A percentile compares a stretch with the other conserved stretches of the same genome.
Evolutionary conservation across 2,888 invertebrate genomes (phyloP).

Genomic region (Piscicola geometra): DNA sequence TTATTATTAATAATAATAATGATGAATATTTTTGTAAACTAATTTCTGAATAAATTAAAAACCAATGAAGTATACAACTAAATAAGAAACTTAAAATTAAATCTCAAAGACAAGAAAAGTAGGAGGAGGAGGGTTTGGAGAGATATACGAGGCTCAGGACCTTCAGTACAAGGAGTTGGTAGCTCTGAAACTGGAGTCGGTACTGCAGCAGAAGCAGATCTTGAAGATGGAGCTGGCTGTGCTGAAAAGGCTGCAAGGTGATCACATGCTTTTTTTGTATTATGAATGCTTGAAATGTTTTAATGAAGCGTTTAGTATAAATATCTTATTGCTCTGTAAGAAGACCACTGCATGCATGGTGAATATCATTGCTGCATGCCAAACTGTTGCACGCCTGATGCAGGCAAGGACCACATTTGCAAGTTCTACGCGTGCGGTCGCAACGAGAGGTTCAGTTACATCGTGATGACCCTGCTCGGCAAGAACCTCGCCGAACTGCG

Average conservation of each 20-base stretch:
- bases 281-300: neutral
- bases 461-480: conserved; percentile 97
- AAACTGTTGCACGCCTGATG: too few species aligned
- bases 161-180: conserved; percentile 94
- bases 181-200: conserved; percentile 94
- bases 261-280: too few species aligned
- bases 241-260: conserved; percentile 90
- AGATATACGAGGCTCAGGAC: conserved; percentile 97
- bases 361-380: too few species aligned
- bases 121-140: conserved; percentile 99
- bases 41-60: too few species aligned
- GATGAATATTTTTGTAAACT: too few species aligned
- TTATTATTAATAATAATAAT: too few species aligned
- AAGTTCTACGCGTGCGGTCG: conserved; percentile 98
- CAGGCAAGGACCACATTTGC: conserved; percentile 93
- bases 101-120: conserved; percentile 85
- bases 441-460: conserved; percentile 97
- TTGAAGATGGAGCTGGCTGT: conserved; percentile 99
- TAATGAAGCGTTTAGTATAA: too few species aligned
- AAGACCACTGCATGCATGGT: too few species aligned
- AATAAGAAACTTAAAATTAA: too few species aligned
- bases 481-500: conserved; percentile 92
- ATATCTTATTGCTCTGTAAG: neutral
- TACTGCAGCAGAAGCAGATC: conserved; percentile 95
- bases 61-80: too few species aligned